Evolutionary conservation across 2,888 invertebrate species (phyloP), one percentile per base, ranked within the genome.

Genomic region (Drosophila fulvimacula): DNA sequence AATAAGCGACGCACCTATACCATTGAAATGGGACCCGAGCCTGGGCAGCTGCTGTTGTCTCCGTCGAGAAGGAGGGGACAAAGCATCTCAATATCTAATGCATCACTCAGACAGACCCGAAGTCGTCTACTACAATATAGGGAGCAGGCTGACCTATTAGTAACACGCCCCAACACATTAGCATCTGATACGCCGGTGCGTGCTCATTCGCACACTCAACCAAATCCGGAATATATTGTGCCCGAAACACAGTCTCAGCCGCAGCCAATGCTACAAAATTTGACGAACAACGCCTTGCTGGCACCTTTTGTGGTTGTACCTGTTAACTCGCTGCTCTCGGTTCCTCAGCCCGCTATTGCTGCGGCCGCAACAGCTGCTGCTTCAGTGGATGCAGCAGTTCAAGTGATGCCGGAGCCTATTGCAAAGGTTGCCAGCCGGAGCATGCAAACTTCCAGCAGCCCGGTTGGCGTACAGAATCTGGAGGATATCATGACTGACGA

Each of bases 401-500:
- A 30, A 52, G 48, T 19, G 10, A 11, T 19, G 0, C 24, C 17
- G 2, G 11, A 15, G 2, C 5, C 32, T 13, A 44, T 6, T 17
- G 1, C 48, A 9, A 36, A 15, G 11, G 17, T 60, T 9, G 53
- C 61, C 13, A 73, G 55, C 39, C 81, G 61, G 1, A 81, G 78
- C 39, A 69, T 78, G 5, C 82, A 74, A 65, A 73, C 76, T 3
- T 62, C 63, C 1, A 6, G 36, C 30, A 69, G 30, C 27, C 30
- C 39, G 6, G n/a, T 10, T 3, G 19, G 11, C 6, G 44, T 55
- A 5, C 10, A 71, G 27, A 30, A 74, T 15, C 0, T 65, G 5
- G 36, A 13, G 6, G 70, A 69, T 0, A 59, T 85, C 4, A 59
- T 90, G 39, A 85, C 90, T 0, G 90, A 89, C 2, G 85, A 85